Percentiles rank a stretch among this genome's conserved stretches.
These are phyloP conservation scores for Ibidorhyncha struthersii DNA, from an alignment of 2,113 vertebrate genomes.

Conservation along the genomic window DNA sequence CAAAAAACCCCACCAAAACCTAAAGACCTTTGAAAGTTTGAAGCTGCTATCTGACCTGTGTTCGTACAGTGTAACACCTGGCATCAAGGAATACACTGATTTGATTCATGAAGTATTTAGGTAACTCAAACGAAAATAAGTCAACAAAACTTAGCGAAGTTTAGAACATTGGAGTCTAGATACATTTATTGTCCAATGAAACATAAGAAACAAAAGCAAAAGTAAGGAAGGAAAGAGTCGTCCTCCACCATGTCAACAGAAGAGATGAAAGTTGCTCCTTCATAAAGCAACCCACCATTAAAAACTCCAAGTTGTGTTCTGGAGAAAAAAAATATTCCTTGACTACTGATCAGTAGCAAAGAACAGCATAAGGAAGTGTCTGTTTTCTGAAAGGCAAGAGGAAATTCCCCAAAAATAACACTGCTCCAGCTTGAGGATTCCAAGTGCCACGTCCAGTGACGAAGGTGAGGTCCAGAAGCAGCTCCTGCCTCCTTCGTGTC, in stretches of 20 bases:
- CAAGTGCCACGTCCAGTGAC: background rate
- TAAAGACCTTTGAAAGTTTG: background rate
- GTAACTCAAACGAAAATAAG: background rate
- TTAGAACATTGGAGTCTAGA: background rate
- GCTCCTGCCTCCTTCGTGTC: background rate
- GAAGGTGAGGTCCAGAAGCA: background rate
- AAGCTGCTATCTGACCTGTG: background rate
- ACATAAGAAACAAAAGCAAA: background rate
- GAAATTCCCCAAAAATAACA: background rate
- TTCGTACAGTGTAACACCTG: background rate
- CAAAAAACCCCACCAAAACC: background rate
- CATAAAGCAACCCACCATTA: background rate
- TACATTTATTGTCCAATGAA: background rate
- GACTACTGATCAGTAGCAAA: background rate
- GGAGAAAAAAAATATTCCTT: background rate
- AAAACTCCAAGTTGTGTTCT: background rate
- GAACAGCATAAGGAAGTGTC: background rate
- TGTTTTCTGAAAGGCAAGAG: background rate
- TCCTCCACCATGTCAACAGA: background rate
- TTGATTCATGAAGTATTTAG: background rate
- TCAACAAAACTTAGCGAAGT: background rate
- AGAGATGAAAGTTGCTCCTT: background rate
- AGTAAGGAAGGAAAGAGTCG: background rate
- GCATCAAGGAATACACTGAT: background rate
- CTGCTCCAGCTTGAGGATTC: background rate